Base-by-base conservation (phyloP, 2,888 invertebrate species). In the Lasioglossum lativentre region DNA sequence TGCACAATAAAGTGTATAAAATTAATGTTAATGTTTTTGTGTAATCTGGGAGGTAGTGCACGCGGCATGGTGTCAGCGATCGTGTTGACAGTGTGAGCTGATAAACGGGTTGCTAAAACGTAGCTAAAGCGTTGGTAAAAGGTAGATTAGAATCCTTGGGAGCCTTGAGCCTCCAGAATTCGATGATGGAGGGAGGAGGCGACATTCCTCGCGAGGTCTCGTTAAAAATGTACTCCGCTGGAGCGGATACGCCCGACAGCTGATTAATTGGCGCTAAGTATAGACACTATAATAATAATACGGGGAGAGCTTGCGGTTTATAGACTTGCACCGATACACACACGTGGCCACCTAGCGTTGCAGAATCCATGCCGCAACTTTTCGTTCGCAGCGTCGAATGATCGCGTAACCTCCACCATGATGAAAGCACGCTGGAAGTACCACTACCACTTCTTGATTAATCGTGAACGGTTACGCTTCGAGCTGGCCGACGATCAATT, bases 231-330 rank as follows among this genome's bases (percentile, higher is more conserved):
- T 72, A 59, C 70, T 63, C 30, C 40, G 70, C 45, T 59, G 71
- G 14, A 80, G 63, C 85, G 85, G 77, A 88, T 85, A 84, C 75
- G 68, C 79, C 63, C 71, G 74, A 78, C 83, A 77, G 81, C 14
- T 75, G 89, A 90, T 88, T 90, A 88, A 90, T 90, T 81, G 85
- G 38, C 12, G 74, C 80, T 88, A 88, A 88, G 87, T 90, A 90
- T 87, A 90, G 78, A 80, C 45, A 63, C 52, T 66, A 76, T 78
- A 83, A 85, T 90, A 90, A 87, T 90, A 90, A 90, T 85, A 86
- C 77, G 45, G 70, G 79, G 56, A 75, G 56, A 77, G 80, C 70
- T 74, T 78, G n/a, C 72, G 75, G 75, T 78, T 84, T 75, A 72
- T 78, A 83, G 59, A 71, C 80, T 56, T 56, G 30, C 63, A 14